phyloP scores from a whole-genome alignment of 2,888 invertebrate species.

The Agrochola litura region DNA sequence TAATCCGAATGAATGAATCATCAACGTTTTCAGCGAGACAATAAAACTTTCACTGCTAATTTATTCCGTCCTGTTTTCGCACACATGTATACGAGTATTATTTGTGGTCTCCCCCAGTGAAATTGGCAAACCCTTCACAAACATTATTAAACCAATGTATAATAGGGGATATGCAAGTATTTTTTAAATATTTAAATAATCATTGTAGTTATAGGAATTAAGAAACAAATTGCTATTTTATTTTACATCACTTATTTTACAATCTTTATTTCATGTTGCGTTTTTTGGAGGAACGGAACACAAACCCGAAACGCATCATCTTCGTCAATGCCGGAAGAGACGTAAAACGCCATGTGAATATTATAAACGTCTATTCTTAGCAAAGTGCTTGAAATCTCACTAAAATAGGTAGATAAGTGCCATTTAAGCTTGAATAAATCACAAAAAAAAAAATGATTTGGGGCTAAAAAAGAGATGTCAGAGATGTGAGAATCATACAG shows the following conservation, averaged over 20 bases:
- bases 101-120: constrained; percentile 9
- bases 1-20: constrained; percentile 37
- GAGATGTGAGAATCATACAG: neutral
- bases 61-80: constrained; percentile 32
- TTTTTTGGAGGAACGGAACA: neutral
- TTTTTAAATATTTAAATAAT: neutral
- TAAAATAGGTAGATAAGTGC: neutral
- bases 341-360: neutral
- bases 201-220: neutral
- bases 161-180: neutral
- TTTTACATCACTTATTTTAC: neutral
- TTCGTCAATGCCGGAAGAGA: neutral
- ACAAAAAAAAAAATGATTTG: neutral
- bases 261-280: neutral
- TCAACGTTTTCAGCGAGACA: constrained; percentile 14
- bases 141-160: constrained; percentile 8
- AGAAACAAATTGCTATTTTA: neutral
- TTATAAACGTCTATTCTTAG: neutral
- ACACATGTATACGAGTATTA: neutral
- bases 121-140: constrained; percentile 14
- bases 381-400: neutral
- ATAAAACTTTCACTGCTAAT: constrained; percentile 40
- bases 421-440: neutral
- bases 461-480: neutral
- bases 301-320: neutral